Evolutionary conservation across 1,140 invertebrate genomes (phyloP), one percentile per base, ranked within the genome.

Genomic region (Drosophila seguyi): DNA sequence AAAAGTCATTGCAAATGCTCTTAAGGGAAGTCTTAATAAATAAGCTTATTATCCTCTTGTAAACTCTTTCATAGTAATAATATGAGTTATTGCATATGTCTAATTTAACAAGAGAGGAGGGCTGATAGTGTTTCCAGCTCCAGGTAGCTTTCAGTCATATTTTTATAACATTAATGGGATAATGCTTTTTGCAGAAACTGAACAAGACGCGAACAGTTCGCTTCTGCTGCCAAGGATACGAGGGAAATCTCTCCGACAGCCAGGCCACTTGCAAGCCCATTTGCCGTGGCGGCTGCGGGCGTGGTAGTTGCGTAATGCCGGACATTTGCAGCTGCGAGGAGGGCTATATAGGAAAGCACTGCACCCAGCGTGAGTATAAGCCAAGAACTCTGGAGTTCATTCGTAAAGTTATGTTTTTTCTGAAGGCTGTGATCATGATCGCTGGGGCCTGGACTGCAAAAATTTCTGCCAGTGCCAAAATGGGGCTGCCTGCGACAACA

Each of bases 191-290:
- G 0, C 16, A 91, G 88, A 82, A 79, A 59, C 16, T 90, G 0
- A 91, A 91, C 53, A 92, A 92, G 45, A 92, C 91, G 18, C 90
- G 91, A 18, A 91, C 85, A 4, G 91, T 92, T 42, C 87, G 90
- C 4, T 92, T 92, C 50, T 92, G 91, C 65, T 92, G 91, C 22
- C 81, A 88, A 34, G 91, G 91, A 42, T 92, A 92, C 52, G 91
- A 91, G 52, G 91, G 90, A 8, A 92, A 92, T 56, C 77, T 91
- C 1, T 86, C 91, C 34, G 83, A 87, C 7, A 92, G 85, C 25
- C 86, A 92, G 6, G 92, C 91, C 20, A 81, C 83, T 7, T 92
- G 91, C 44, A 92, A 81, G 57, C 91, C 91, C 39, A 88, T 92
- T 38, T 92, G 91, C 31, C 75, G 90, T 7, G 91, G 91, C 11